These are phyloP conservation scores for Cerastis leucographa DNA, from an alignment of 2,888 invertebrate genomes.

Conservation along the genomic window DNA sequence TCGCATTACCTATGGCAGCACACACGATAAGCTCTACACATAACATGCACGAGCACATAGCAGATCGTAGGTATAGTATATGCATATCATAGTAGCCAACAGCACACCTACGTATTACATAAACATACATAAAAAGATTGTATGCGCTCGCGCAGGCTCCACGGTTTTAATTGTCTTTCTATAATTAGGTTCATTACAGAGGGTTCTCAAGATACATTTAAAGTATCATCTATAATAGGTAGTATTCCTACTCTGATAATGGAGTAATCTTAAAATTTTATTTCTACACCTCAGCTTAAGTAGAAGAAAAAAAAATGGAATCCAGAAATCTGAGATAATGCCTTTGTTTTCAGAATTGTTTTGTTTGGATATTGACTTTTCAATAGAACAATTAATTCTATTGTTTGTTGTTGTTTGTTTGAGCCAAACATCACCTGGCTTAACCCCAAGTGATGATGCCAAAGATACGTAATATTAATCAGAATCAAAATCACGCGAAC, in stretches of 20 bases:
- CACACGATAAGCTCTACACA: constrained; percentile 43
- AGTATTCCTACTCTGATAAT: not conserved
- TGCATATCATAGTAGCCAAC: not conserved
- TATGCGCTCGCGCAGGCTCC: constrained; percentile 12
- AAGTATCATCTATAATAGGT: constrained; percentile 2
- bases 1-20: constrained; percentile 17
- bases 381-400: not conserved
- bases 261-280: not conserved
- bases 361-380: not conserved
- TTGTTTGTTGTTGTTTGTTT: not conserved
- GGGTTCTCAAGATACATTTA: constrained; percentile 24
- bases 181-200: constrained; percentile 16
- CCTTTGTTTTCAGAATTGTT: not conserved
- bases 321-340: not conserved
- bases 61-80: constrained; percentile 5
- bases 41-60: constrained; percentile 15
- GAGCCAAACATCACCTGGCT: constrained; percentile 48
- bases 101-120: constrained; percentile 20
- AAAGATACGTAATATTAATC: constrained; percentile 27
- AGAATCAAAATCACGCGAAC: constrained; percentile 36
- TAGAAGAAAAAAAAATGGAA: not conserved
- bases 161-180: constrained; percentile 34
- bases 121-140: constrained; percentile 14
- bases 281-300: not conserved
- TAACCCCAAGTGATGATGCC: constrained; percentile 43